A percentile compares a stretch with the other conserved stretches of the same genome.
Conservation (phyloP, 2,888 invertebrate species). For the Rhorus exstirpatorius region DNA sequence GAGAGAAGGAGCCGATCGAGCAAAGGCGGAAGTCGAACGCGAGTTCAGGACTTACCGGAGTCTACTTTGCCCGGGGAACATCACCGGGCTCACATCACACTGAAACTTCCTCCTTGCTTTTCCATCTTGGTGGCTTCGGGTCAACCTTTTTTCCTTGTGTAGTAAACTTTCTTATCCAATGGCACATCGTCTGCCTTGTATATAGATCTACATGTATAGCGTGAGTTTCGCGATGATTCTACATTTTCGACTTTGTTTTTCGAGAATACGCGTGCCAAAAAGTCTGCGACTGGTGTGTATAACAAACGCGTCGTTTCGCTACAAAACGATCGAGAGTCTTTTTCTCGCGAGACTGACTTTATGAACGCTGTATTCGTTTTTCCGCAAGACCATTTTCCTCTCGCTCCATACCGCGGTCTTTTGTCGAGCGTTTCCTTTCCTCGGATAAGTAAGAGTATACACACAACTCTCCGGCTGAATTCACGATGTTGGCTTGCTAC, state of each 20-base stretch:
- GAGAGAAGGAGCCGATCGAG: too few relatives aligned
- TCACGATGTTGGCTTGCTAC: conserved; percentile 16
- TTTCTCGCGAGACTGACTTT: conserved; percentile 40
- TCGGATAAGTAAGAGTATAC: conserved; percentile 57
- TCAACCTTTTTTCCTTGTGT: too few relatives aligned
- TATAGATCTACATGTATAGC: not conserved
- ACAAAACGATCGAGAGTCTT: conserved; percentile 52
- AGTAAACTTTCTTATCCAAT: too few relatives aligned
- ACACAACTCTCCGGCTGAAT: conserved; percentile 27
- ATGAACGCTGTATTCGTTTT: conserved; percentile 37
- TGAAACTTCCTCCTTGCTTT: conserved; percentile 37
- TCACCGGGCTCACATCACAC: too few relatives aligned
- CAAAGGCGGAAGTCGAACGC: too few relatives aligned
- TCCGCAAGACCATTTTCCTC: conserved; percentile 19
- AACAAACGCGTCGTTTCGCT: too few relatives aligned
- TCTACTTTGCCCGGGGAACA: too few relatives aligned
- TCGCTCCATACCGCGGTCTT: not conserved
- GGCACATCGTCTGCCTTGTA: too few relatives aligned
- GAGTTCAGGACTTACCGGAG: too few relatives aligned
- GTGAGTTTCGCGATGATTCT: conserved; percentile 41
- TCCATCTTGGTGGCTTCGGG: conserved; percentile 18
- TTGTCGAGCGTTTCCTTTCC: conserved; percentile 42
- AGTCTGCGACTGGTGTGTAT: conserved; percentile 14
- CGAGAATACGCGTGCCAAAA: conserved; percentile 29
- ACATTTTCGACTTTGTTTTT: conserved; percentile 50